These are phyloP conservation scores for Fregetta grallaria DNA, from an alignment of 2,113 vertebrate genomes.

Conservation along the genomic window DNA sequence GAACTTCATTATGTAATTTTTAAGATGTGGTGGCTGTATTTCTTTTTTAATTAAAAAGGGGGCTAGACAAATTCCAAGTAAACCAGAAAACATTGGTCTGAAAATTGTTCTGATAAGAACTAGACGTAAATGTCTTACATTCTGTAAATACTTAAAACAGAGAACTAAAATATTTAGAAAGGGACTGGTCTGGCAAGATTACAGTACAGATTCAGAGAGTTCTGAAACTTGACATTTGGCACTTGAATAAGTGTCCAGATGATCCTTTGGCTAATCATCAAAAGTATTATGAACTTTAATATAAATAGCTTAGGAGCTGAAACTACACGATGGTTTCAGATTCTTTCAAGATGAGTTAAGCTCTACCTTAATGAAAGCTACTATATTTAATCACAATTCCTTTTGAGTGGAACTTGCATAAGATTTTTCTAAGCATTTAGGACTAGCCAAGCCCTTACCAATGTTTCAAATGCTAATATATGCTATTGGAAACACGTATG, in stretches of 20 bases:
- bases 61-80: background rate
- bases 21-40: background rate
- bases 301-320: background rate
- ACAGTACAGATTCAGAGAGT: background rate
- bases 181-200: background rate
- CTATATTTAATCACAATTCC: background rate
- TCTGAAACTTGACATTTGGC: background rate
- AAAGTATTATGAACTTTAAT: background rate
- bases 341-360: background rate
- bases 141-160: background rate
- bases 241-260: background rate
- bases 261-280: background rate
- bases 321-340: background rate
- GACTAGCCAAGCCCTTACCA: background rate
- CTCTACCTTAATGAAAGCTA: background rate
- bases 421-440: background rate
- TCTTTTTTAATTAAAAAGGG: background rate
- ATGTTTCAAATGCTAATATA: background rate
- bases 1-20: background rate
- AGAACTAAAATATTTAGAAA: background rate
- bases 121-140: background rate
- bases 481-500: background rate
- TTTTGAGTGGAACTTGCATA: background rate
- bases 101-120: background rate
- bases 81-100: background rate